These are phyloP conservation scores for Eulithis testata DNA, from an alignment of 2,888 invertebrate genomes.

Conservation along the genomic window DNA sequence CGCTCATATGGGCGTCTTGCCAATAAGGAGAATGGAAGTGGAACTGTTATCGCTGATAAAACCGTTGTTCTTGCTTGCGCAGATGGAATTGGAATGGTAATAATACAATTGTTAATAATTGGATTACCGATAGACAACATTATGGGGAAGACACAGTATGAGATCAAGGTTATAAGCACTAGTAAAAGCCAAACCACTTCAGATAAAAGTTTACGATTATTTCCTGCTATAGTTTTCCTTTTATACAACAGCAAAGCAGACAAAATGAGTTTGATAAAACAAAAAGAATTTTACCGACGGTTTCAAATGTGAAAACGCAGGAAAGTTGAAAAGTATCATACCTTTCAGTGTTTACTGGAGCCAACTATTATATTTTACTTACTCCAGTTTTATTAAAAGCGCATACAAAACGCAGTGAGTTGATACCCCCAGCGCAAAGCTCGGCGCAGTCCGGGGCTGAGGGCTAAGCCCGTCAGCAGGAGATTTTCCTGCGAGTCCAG, in stretches of 20 bases:
- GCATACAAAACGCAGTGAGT: slow-evolving; percentile 62
- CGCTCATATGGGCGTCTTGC: slow-evolving; percentile 65
- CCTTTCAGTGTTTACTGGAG: slow-evolving; percentile 36
- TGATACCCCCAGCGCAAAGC: slow-evolving; percentile 61
- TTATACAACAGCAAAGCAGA: not conserved
- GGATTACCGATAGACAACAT: slow-evolving; percentile 39
- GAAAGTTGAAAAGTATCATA: slow-evolving; percentile 34
- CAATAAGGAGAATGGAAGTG: slow-evolving; percentile 71
- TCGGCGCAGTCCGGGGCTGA: slow-evolving; percentile 49
- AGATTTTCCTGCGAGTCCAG: slow-evolving; percentile 48
- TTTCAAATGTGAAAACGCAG: slow-evolving; percentile 30
- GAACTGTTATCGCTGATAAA: slow-evolving; percentile 61
- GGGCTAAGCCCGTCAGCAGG: slow-evolving; percentile 59
- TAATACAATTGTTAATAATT: slow-evolving; percentile 43
- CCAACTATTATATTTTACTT: slow-evolving; percentile 57
- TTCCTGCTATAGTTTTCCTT: not conserved
- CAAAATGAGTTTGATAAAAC: slow-evolving; percentile 1
- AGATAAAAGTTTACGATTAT: not conserved
- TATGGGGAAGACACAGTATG: slow-evolving; percentile 9
- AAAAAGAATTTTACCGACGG: slow-evolving; percentile 20
- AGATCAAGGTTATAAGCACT: slow-evolving; percentile 14
- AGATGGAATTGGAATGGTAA: slow-evolving; percentile 46
- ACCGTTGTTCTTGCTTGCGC: slow-evolving; percentile 57
- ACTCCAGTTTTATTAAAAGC: slow-evolving; percentile 61
- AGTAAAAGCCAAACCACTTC: slow-evolving; percentile 3